A percentile compares a stretch with the other conserved stretches of the same genome.
Conservation (phyloP, 2,888 invertebrate genomes). For the Platycheirus albimanus region DNA sequence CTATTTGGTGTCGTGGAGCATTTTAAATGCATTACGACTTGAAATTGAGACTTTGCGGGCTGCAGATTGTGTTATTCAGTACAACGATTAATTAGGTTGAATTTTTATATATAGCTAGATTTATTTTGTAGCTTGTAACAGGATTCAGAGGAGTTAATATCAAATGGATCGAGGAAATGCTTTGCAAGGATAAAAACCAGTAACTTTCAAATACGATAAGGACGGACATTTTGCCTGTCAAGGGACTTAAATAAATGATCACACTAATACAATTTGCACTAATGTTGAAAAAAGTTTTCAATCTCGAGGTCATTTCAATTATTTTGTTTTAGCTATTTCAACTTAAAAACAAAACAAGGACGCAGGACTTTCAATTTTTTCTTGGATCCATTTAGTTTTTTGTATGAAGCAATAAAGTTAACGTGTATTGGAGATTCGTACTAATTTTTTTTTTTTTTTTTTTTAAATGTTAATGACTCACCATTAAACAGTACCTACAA, state of each 20-base stretch:
- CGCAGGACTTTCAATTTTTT: too few species aligned
- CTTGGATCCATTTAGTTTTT: too few species aligned
- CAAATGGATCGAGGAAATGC: neutral
- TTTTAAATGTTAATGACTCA: too few species aligned
- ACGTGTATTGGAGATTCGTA: too few species aligned
- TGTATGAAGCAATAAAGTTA: too few species aligned
- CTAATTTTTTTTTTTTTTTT: too few species aligned
- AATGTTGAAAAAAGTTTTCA: too few species aligned
- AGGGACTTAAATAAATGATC: slow-evolving; percentile 14
- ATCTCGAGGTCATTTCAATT: too few species aligned
- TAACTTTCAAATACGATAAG: slow-evolving; percentile 1
- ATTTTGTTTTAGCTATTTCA: too few species aligned
- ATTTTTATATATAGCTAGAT: slow-evolving; percentile 4
- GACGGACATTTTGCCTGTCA: neutral
- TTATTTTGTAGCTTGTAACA: too few species aligned
- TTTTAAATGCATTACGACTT: slow-evolving; percentile 45
- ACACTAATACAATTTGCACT: neutral
- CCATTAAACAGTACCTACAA: too few species aligned
- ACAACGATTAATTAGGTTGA: slow-evolving; percentile 36
- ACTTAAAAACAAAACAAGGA: too few species aligned
- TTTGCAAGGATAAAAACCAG: neutral
- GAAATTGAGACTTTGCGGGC: slow-evolving; percentile 45
- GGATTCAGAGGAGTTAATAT: slow-evolving; percentile 1
- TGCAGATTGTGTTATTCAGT: slow-evolving; percentile 7
- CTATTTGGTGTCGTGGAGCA: slow-evolving; percentile 25